Percentiles rank a stretch among this genome's conserved stretches.
phyloP scores from a whole-genome alignment of 2,113 vertebrate genomes.

The Callipepla californica region DNA sequence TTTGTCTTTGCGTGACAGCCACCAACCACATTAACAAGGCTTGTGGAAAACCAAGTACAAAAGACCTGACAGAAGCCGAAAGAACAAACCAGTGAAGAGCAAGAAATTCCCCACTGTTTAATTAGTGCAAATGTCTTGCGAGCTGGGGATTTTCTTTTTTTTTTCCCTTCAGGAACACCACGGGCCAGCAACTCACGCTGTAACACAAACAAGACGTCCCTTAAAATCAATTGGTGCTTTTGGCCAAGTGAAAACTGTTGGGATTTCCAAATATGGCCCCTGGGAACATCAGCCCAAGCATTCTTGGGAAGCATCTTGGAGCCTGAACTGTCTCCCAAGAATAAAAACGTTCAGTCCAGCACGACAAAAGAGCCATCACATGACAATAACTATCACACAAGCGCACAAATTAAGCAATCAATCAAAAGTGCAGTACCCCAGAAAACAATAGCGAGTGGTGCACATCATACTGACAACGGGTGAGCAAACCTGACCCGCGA shows the following conservation, averaged over 20 bases:
- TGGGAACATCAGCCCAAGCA: slow-evolving; percentile 42
- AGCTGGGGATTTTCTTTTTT: background rate
- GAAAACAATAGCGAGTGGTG: rapidly evolving
- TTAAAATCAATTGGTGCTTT: slow-evolving; percentile 53
- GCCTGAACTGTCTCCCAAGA: slow-evolving; percentile 48
- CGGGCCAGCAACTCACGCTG: slow-evolving; percentile 7
- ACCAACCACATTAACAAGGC: background rate
- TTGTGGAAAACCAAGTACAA: background rate
- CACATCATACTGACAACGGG: background rate
- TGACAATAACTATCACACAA: background rate
- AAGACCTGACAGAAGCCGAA: slow-evolving; percentile 23
- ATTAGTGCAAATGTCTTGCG: slow-evolving; percentile 42
- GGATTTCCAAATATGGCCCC: slow-evolving; percentile 72
- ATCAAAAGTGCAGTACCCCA: background rate
- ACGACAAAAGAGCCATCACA: slow-evolving; percentile 17
- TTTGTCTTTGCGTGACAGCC: background rate
- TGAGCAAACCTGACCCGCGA: background rate
- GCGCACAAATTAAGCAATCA: background rate
- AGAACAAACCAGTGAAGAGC: background rate
- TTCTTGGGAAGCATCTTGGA: slow-evolving; percentile 13
- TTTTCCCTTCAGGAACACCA: background rate
- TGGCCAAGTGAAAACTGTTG: slow-evolving; percentile 36
- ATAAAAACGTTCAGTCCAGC: slow-evolving; percentile 45
- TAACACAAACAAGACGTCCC: slow-evolving; percentile 53
- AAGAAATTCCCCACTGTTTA: slow-evolving; percentile 14